Conservation (phyloP, 2,888 invertebrate genomes). For the Andrena camellia region DNA sequence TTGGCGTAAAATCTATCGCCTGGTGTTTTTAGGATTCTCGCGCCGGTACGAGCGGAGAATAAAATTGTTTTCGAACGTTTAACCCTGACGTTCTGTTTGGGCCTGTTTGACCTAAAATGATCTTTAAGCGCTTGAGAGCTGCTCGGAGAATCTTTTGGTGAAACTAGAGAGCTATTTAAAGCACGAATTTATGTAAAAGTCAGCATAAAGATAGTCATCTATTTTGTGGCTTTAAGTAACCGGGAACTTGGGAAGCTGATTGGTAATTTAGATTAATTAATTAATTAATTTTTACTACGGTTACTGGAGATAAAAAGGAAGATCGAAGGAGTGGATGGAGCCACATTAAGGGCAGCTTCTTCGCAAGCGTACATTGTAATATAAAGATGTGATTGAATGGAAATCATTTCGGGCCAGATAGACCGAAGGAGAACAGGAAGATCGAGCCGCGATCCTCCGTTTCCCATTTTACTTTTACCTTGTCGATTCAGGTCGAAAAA, state of each 20-base stretch:
- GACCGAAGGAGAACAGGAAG: too few relatives aligned
- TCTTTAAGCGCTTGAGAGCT: neutral
- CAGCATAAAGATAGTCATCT: too few relatives aligned
- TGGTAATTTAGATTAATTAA: too few relatives aligned
- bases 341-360: neutral
- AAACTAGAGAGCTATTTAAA: neutral
- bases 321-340: neutral
- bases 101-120: neutral
- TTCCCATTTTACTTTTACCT: neutral
- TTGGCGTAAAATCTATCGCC: neutral
- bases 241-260: too few relatives aligned
- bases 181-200: neutral
- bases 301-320: too few relatives aligned
- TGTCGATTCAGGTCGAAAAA: neutral
- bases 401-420: constrained; percentile 3
- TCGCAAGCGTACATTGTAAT: neutral
- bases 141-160: too few relatives aligned
- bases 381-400: neutral
- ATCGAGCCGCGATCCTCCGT: too few relatives aligned
- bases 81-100: neutral
- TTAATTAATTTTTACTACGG: too few relatives aligned
- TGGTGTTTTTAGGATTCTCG: neutral
- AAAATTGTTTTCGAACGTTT: neutral
- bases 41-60: neutral
- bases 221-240: too few relatives aligned